Evolutionary conservation across 2,888 invertebrate genomes (phyloP).

Genomic region (Sphinx pinastri): DNA sequence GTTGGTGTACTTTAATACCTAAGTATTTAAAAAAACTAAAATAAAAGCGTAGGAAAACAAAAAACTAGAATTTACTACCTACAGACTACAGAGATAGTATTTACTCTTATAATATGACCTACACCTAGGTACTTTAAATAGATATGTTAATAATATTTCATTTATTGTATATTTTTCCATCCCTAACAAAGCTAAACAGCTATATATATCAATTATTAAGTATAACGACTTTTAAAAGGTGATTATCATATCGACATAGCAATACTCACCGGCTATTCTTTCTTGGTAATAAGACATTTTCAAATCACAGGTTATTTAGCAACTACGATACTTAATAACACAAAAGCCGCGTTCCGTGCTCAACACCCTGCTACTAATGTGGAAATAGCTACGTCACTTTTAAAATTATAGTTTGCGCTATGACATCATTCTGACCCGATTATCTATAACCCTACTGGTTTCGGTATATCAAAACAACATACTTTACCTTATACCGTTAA

Average conservation of each 20-base stretch:
- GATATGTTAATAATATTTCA: too few species aligned
- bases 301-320: conserved; percentile 29
- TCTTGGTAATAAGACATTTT: conserved; percentile 66
- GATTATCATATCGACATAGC: not conserved
- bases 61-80: too few species aligned
- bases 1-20: too few species aligned
- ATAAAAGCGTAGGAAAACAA: too few species aligned
- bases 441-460: conserved; percentile 55
- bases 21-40: too few species aligned
- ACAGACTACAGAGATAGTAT: too few species aligned
- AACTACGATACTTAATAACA: conserved; percentile 33
- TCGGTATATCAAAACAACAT: conserved; percentile 49
- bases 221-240: too few species aligned
- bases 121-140: too few species aligned
- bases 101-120: too few species aligned
- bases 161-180: too few species aligned
- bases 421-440: conserved; percentile 79
- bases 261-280: conserved; percentile 64
- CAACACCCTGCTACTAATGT: conserved; percentile 55
- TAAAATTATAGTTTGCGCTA: conserved; percentile 72
- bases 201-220: too few species aligned
- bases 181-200: too few species aligned
- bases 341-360: conserved; percentile 32
- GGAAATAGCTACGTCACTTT: conserved; percentile 73
- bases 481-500: not conserved